Base-by-base conservation (phyloP, 2,888 invertebrate species). In the Cancer borealis region DNA sequence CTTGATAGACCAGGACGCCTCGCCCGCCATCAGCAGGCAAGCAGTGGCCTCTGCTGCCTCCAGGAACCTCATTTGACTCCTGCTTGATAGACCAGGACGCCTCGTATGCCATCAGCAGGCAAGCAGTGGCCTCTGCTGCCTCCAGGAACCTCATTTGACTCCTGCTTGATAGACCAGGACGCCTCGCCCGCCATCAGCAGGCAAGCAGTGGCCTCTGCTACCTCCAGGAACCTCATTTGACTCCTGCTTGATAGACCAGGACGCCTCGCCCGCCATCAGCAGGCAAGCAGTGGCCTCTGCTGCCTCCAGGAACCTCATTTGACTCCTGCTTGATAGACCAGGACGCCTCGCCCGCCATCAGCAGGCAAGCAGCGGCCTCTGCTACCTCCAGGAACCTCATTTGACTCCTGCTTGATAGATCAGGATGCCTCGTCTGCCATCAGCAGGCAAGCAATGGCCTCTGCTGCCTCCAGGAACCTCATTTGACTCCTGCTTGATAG, bases 1-100 rank as follows among this genome's bases (percentile, higher is more conserved):
- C 66, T 66, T 66, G 66, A 66, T 66, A 66, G 66, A 66, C n/a
- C 66, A n/a, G n/a, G 66, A 66, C 66, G 66, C 66, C 66, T 66
- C 66, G 66, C 66, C 66, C 66, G 66, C 66, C n/a, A 66, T 66
- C 66, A 66, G n/a, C n/a, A 66, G 66, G 66, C 66, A n/a, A 66
- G 0, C n/a, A n/a, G n/a, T 66, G 66, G n/a, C 66, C 66, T 66
- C 66, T 3, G n/a, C 66, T 6, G 6, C 66, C n/a, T 0, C n/a
- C 66, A n/a, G 66, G n/a, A 66, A n/a, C n/a, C 66, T 66, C n/a
- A n/a, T n/a, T n/a, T n/a, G n/a, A 66, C 66, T 66, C n/a, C 4
- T 66, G 66, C 66, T 66, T 66, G 66, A 66, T 66, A 66, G 66
- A 66, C n/a, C 66, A n/a, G n/a, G 66, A 66, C 66, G 66, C 66